Evolutionary conservation across 1,140 invertebrate genomes (phyloP).

Genomic region (Pogonognathellus flavescens): DNA sequence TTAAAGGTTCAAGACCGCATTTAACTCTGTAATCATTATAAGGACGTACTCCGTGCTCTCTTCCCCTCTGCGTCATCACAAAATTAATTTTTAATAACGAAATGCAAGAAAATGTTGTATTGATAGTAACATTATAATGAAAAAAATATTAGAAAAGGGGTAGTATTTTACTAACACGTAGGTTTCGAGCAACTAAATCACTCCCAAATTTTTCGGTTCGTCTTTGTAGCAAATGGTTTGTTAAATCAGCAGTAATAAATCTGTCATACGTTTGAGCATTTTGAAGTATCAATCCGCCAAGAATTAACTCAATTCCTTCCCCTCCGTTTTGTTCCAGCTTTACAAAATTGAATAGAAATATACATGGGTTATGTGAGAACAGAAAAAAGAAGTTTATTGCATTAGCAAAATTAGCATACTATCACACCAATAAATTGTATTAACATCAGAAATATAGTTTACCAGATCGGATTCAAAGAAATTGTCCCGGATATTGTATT

Average conservation of each 20-base stretch:
- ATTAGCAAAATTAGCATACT: too few relatives aligned
- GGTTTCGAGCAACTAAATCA: slow-evolving; percentile 68
- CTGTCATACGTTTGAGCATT: slow-evolving; percentile 63
- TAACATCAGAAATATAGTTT: neutral
- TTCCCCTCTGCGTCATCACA: too few relatives aligned
- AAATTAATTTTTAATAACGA: too few relatives aligned
- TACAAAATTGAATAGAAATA: neutral
- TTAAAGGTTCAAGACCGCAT: too few relatives aligned
- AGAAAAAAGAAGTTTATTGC: neutral
- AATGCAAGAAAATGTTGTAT: too few relatives aligned
- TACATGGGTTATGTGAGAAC: neutral
- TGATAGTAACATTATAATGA: too few relatives aligned
- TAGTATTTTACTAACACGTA: slow-evolving; percentile 73
- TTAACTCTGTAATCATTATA: too few relatives aligned
- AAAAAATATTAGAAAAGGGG: too few relatives aligned
- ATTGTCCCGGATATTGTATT: slow-evolving; percentile 54
- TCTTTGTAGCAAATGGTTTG: slow-evolving; percentile 60
- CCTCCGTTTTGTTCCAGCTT: slow-evolving; percentile 48
- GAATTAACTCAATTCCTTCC: slow-evolving; percentile 61
- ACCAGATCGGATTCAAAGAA: slow-evolving; percentile 54
- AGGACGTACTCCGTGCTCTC: too few relatives aligned
- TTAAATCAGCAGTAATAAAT: slow-evolving; percentile 64
- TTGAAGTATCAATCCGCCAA: slow-evolving; percentile 59
- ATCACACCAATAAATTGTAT: neutral
- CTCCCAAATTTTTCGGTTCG: slow-evolving; percentile 59